A percentile compares a stretch with the other conserved stretches of the same genome.
Evolutionary conservation across 2,797 vertebrate genomes (phyloP).

Genomic region (Gadopsis marmoratus): DNA sequence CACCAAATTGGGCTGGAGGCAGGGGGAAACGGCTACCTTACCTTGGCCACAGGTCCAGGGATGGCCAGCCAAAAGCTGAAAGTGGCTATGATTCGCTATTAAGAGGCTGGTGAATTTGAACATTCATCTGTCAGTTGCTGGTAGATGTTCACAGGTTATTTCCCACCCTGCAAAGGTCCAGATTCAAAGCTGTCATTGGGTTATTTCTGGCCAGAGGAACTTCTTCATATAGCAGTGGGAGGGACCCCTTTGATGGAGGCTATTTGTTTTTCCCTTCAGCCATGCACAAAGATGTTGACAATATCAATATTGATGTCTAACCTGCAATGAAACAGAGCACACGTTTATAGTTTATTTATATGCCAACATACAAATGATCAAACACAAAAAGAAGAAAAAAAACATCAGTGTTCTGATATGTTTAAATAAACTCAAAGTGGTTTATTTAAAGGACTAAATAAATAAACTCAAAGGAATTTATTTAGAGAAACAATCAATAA

Average conservation of each 20-base stretch:
- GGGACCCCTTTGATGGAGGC: neutral
- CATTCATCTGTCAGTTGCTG: too few relatives aligned
- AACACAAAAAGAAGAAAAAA: neutral
- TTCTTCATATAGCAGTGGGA: too few relatives aligned
- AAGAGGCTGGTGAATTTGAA: too few relatives aligned
- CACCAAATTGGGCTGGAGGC: neutral
- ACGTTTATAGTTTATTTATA: neutral
- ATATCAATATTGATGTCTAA: neutral
- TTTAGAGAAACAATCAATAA: slow-evolving; percentile 43
- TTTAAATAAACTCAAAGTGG: neutral
- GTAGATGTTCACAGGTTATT: too few relatives aligned
- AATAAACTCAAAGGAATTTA: neutral
- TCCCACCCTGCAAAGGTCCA: neutral
- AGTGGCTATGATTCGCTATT: too few relatives aligned
- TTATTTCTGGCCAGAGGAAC: too few relatives aligned
- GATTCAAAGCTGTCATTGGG: neutral
- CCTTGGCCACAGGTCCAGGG: neutral
- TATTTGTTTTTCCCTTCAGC: neutral
- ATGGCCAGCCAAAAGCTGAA: too few relatives aligned
- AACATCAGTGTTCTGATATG: neutral
- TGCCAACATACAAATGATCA: neutral
- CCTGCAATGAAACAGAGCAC: neutral
- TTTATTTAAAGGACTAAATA: slow-evolving; percentile 34
- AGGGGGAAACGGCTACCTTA: neutral
- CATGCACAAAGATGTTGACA: too few relatives aligned